phyloP scores from a whole-genome alignment of 2,888 invertebrate genomes.

The Hoplodrina blanda region DNA sequence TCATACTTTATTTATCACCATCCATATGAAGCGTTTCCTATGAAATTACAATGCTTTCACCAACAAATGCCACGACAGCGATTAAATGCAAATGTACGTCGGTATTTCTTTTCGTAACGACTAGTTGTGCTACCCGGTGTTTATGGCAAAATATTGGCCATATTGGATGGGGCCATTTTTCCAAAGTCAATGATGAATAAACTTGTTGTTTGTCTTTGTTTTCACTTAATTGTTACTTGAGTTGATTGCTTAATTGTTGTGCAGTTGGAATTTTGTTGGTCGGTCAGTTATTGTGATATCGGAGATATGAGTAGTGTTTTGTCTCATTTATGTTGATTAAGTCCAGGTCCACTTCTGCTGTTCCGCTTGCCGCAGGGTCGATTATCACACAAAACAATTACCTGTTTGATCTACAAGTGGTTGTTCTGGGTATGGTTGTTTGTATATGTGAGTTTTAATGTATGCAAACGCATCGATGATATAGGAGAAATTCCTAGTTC shows the following conservation, averaged over 20 bases:
- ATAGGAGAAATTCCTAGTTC: neutral
- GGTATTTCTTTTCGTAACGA: constrained; percentile 60
- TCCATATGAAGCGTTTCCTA: constrained; percentile 52
- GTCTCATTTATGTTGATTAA: neutral
- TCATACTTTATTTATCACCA: constrained; percentile 47
- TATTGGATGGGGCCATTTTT: constrained; percentile 44
- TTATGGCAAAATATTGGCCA: constrained; percentile 56
- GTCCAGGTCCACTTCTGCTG: too few species aligned
- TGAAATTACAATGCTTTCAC: constrained; percentile 73
- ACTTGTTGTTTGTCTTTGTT: constrained; percentile 51
- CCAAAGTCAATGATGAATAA: constrained; percentile 47
- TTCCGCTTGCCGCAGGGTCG: too few species aligned
- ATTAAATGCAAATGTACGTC: constrained; percentile 75
- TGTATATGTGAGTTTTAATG: too few species aligned
- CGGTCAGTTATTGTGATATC: constrained; percentile 12
- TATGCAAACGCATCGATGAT: too few species aligned
- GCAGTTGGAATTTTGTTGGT: constrained; percentile 40
- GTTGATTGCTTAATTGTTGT: constrained; percentile 57
- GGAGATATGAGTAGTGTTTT: neutral
- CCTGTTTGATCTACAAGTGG: too few species aligned
- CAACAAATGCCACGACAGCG: constrained; percentile 74
- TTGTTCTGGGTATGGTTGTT: too few species aligned
- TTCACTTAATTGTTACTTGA: constrained; percentile 59
- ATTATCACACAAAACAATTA: too few species aligned
- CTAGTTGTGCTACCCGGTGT: constrained; percentile 43